Percentiles rank a stretch among this genome's conserved stretches.
Conservation (phyloP, 2,113 vertebrate genomes). For the Cichladusa arquata region DNA sequence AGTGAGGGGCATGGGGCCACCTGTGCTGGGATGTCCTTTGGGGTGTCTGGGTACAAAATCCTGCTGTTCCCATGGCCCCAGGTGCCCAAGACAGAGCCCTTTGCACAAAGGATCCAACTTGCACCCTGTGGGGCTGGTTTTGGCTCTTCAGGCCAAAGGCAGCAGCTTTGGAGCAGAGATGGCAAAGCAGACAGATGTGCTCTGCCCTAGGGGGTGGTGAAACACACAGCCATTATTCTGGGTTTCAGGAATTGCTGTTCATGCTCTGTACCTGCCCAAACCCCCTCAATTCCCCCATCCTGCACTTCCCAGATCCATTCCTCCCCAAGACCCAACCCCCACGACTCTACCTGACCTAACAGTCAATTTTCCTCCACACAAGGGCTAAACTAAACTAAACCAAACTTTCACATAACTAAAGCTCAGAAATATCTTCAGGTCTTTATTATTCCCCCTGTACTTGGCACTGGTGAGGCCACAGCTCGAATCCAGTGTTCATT, state of each 20-base stretch:
- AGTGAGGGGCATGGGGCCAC: fast-evolving
- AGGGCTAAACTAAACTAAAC: too few species aligned
- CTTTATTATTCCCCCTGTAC: not conserved
- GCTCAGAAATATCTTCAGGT: not conserved
- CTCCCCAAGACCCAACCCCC: not conserved
- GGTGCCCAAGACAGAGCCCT: not conserved
- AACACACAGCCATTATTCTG: not conserved
- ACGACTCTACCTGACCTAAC: not conserved
- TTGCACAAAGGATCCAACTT: not conserved
- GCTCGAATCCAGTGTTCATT: fast-evolving
- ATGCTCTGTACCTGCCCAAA: fast-evolving
- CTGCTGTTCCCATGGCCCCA: too few species aligned
- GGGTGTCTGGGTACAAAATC: too few species aligned
- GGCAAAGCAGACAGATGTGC: fast-evolving
- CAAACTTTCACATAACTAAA: not conserved
- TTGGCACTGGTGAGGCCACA: not conserved
- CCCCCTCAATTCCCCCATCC: not conserved
- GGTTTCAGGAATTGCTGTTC: not conserved
- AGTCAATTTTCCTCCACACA: not conserved
- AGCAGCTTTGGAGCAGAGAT: not conserved
- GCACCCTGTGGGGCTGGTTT: fast-evolving
- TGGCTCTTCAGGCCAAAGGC: too few species aligned
- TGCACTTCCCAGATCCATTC: not conserved
- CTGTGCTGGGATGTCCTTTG: not conserved
- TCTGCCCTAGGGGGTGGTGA: fast-evolving